Evolutionary conservation across 2,888 invertebrate species (phyloP), one percentile per base, ranked within the genome.

Genomic region (Oscheius onirici): DNA sequence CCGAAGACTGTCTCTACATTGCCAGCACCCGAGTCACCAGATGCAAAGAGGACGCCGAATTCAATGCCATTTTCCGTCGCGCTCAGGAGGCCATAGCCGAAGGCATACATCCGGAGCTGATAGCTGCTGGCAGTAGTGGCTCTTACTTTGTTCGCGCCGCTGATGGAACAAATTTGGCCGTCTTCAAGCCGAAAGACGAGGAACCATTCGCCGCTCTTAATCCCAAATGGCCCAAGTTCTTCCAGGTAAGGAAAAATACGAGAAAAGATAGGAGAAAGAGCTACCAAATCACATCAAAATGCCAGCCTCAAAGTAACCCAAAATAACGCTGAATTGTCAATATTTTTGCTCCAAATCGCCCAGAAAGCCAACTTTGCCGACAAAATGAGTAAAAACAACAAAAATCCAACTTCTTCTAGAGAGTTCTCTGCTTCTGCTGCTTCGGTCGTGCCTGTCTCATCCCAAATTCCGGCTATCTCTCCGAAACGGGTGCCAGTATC

Each of bases 171-270:
- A 92, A 92, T 83, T 92, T 97, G 86, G 96, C 93, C 67, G 97
- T 99, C 43, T 99, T 97, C 89, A 99, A 99, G 89, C 99, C 99
- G 1, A 99, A 97, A 90, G 97, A 99, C 89, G 99, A 99, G 88
- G 99, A 99, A 88, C 99, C 99, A 0, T 99, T 97, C 88, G 97
- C 97, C 11, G 91, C 95, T 77, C 91, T 97, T 85, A 99, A 99
- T 90, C 97, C 97, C 41, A 97, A 97, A 89, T 97, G 97, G 97
- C 97, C 95, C 46, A 99, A 97, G 90, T 97, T 95, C 95, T 94
- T 97, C 93, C 34, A 34, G 8, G 34, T 34, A 97, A 97, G 91
- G n/a, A n/a, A n/a, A n/a, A n/a, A n/a, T 72, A 69, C 75, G n/a
- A n/a, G n/a, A n/a, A n/a, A n/a, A n/a, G n/a, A n/a, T n/a, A n/a